Conservation (phyloP, 2,797 vertebrate species). For the Echiichthys vipera region DNA sequence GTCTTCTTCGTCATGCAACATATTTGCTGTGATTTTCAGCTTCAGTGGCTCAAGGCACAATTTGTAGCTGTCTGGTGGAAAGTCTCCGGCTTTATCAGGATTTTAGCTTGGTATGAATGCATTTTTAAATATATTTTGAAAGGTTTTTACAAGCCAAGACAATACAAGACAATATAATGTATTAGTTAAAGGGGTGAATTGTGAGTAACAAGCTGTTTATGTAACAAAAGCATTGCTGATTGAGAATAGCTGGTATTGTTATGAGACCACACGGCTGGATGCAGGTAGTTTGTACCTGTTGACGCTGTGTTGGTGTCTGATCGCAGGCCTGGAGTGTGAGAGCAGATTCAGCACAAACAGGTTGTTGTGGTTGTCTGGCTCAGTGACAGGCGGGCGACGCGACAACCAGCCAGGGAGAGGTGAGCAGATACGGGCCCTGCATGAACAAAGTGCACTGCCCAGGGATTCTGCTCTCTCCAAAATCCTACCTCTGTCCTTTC, state of each 20-base stretch:
- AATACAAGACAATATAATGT: neutral
- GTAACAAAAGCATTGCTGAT: neutral
- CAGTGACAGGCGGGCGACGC: conserved; percentile 49
- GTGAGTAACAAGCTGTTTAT: neutral
- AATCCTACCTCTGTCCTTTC: conserved; percentile 52
- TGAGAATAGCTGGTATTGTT: neutral
- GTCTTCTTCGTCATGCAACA: conserved; percentile 41
- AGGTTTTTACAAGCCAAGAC: neutral
- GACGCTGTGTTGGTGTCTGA: conserved; percentile 45
- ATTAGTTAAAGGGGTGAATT: neutral
- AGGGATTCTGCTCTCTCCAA: conserved; percentile 48
- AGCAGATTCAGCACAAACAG: conserved; percentile 71
- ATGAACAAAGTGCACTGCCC: conserved; percentile 59
- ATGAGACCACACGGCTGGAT: neutral
- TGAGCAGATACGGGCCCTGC: conserved; percentile 60
- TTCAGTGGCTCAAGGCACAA: conserved; percentile 7
- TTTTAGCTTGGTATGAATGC: neutral
- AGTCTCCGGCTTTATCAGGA: neutral
- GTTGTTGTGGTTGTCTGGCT: conserved; percentile 64
- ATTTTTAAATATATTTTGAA: neutral
- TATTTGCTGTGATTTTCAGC: conserved; percentile 45
- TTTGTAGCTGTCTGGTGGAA: neutral
- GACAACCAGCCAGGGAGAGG: conserved; percentile 28
- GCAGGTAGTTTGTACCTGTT: conserved; percentile 62
- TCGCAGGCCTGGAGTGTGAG: conserved; percentile 31